Base-by-base conservation (phyloP, 1,140 invertebrate species). In the Drosophila equinoxialis region DNA sequence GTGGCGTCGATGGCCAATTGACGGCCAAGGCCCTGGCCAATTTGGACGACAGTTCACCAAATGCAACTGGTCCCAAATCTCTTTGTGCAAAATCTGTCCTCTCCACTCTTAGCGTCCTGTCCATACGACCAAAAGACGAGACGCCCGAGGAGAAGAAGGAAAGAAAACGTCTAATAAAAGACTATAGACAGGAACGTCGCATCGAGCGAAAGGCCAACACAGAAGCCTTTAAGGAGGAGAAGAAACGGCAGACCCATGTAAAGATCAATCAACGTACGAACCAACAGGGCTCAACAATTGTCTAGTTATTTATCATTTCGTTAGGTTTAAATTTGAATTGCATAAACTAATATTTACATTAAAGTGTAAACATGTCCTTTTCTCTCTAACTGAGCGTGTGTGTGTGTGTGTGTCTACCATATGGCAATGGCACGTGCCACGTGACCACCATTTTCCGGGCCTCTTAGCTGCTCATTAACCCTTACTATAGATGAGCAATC, bases 181-280 rank as follows among this genome's bases (percentile, higher is more conserved):
- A 97, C 74, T 97, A 96, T 86, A 95, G 96, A 92, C 94, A 93
- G 91, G 96, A 97, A 89, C 94, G 98, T 81, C 94, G 97, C 91
- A 87, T 95, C 66, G 98, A 99, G 90, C 96, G 96, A 92, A 99
- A 99, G 91, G 94, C 95, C 0, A 98, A 98, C 90, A 95, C 94
- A 23, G 91, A 95, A 68, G 97, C 97, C 0, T 99, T 99, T 92
- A 98, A 97, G 91, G 95, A 97, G 77, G 97, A 98, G 91, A 96
- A 96, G 92, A 97, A 96, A 89, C 92, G 94, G 37, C 96, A 97
- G 91, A 95, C 96, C 82, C 96, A 96, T 90, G 95, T 96, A 63
- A 92, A 94, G 70, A 92, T 96, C 65, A 97, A 97, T 89, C 95
- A 96, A 77, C 94, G 91, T 85, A 94, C 94, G 82, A 96, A 96